phyloP scores from a whole-genome alignment of 37 sponge, comb jelly and placozoan species.

The Halichondria panicea region DNA sequence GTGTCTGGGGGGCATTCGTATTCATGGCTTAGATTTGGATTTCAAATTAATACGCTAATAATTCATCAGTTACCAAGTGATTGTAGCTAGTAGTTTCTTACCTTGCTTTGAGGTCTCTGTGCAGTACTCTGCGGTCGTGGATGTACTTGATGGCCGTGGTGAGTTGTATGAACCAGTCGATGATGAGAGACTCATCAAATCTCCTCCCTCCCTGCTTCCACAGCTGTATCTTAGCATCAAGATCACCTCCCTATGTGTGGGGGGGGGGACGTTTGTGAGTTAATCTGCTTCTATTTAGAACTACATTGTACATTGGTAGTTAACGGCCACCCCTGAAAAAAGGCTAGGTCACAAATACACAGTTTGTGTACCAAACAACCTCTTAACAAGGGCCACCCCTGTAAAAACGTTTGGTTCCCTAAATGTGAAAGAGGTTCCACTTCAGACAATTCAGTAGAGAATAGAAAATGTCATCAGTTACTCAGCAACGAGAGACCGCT shows the following conservation, averaged over 20 bases:
- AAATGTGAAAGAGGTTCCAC: neutral
- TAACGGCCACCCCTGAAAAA: too few species aligned
- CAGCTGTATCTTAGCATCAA: slow-evolving; percentile 78
- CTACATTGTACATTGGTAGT: neutral
- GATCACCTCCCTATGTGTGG: slow-evolving; percentile 85
- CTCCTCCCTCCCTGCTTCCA: slow-evolving; percentile 46
- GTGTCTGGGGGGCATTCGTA: neutral
- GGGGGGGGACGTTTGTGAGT: neutral
- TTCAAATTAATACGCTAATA: neutral
- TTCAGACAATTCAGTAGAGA: neutral
- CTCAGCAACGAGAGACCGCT: neutral
- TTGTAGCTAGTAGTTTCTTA: slow-evolving; percentile 16
- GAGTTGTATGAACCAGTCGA: slow-evolving; percentile 97
- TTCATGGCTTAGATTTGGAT: neutral
- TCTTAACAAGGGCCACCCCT: too few species aligned
- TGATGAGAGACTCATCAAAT: slow-evolving; percentile 76
- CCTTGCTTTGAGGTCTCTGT: slow-evolving; percentile 96
- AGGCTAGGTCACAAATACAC: too few species aligned
- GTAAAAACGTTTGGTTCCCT: neutral
- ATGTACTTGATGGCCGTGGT: slow-evolving; percentile 92
- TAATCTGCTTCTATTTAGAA: neutral
- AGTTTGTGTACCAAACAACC: neutral
- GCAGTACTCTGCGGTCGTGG: slow-evolving; percentile 89
- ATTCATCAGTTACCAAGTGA: neutral
- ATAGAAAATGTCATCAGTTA: too few species aligned